Evolutionary conservation across 2,888 invertebrate species (phyloP), one percentile per base, ranked within the genome.

Genomic region (Cephus rjabovi): DNA sequence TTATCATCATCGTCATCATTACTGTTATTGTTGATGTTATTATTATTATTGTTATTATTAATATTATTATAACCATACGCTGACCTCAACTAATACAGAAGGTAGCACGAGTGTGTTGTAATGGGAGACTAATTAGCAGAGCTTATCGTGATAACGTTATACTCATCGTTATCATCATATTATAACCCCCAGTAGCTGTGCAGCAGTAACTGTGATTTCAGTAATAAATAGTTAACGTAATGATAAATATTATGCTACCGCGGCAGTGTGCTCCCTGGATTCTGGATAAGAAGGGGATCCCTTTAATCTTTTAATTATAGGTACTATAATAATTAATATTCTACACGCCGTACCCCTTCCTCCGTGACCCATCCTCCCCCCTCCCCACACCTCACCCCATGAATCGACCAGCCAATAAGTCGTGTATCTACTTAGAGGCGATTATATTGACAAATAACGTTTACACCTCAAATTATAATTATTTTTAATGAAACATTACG

Each of bases 161-260:
- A 74, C 75, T 82, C 78, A 79, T 76, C 34, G 30, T 31, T 76
- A 77, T 76, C 56, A 70, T 76, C 69, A 71, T 74, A 40, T 77
- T 76, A 76, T 78, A 86, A 86, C 86, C 85, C 86, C 83, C 86
- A 87, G 87, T 86, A 89, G 89, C 89, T 88, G 87, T 86, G 88
- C 89, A 87, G 88, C 89, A 89, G 88, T 87, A 88, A 87, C 89
- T 86, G 86, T 86, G 86, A 86, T 87, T 86, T 89, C 86, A 85
- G 86, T 89, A 90, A 90, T 90, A 90, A 90, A 90, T 90, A 90
- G 88, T 89, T 87, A 89, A 90, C 89, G 87, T 89, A 89, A 88
- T 86, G 89, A 89, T 89, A 89, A 88, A 89, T 89, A 90, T 90
- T 90, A 90, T 87, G 88, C 89, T 90, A 90, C 89, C 87, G 87